Evolutionary conservation across 2,888 invertebrate species (phyloP).

Genomic region (Lathronympha strigana): DNA sequence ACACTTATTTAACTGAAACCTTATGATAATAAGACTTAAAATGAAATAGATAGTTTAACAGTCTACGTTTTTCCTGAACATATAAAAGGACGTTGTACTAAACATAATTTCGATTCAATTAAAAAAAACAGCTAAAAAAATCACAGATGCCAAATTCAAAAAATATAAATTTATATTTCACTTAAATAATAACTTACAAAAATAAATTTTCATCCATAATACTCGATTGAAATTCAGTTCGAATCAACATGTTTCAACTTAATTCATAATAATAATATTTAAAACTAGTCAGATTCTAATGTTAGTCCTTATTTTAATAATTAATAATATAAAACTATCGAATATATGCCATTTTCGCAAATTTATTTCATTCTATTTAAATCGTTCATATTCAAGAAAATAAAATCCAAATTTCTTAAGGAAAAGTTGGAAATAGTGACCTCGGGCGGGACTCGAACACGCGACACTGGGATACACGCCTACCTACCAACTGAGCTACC

Average conservation of each 20-base stretch:
- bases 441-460: no score
- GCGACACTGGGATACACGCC: no score
- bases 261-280: slow-evolving; percentile 8
- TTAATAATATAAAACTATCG: slow-evolving; percentile 13
- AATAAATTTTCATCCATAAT: slow-evolving; percentile 20
- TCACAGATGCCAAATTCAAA: slow-evolving; percentile 39
- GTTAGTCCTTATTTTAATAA: slow-evolving; percentile 8
- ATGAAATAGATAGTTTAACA: not conserved
- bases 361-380: not conserved
- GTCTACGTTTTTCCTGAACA: not conserved
- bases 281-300: slow-evolving; percentile 28
- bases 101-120: not conserved
- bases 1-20: not conserved
- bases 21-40: not conserved
- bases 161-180: slow-evolving; percentile 34
- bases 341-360: slow-evolving; percentile 13
- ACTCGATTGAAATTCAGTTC: slow-evolving; percentile 25
- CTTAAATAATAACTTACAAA: slow-evolving; percentile 28
- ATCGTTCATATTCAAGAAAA: not conserved
- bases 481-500: no score
- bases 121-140: slow-evolving; percentile 16
- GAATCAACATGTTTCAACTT: slow-evolving; percentile 4
- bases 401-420: no score
- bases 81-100: slow-evolving; percentile 3
- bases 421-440: no score